A percentile compares a stretch with the other conserved stretches of the same genome.
phyloP scores from a whole-genome alignment of 2,888 invertebrate genomes.

The Acrobasis consociella region DNA sequence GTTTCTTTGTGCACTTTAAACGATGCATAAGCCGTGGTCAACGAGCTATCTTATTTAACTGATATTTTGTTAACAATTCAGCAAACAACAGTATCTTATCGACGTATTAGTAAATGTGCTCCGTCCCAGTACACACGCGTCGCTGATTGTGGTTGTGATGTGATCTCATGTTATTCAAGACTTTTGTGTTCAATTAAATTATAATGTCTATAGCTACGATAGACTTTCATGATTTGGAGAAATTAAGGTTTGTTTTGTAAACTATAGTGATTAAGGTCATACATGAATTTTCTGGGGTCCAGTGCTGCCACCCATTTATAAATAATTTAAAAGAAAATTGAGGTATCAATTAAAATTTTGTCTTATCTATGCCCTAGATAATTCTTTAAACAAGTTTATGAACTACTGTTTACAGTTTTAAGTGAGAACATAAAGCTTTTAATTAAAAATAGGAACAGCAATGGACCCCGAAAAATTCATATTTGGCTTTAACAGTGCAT shows the following conservation, averaged over 20 bases:
- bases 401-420: no score
- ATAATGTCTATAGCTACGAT: conserved; percentile 62
- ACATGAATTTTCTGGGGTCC: no score
- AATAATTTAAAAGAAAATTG: no score
- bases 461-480: no score
- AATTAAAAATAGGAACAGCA: no score
- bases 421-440: no score
- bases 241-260: conserved; percentile 56
- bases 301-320: no score
- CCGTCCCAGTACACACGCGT: conserved; percentile 54
- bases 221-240: conserved; percentile 67
- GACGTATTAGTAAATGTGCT: conserved; percentile 58
- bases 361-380: no score
- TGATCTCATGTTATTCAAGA: conserved; percentile 37
- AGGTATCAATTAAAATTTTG: no score
- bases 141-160: conserved; percentile 51
- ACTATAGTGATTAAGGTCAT: no score
- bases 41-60: conserved; percentile 53
- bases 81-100: conserved; percentile 74
- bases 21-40: conserved; percentile 44
- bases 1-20: conserved; percentile 40
- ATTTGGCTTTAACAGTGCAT: no score
- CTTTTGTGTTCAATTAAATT: conserved; percentile 1
- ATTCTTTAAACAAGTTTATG: no score
- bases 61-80: conserved; percentile 59